Conservation (phyloP, 2,113 vertebrate genomes). For the Salvelinus sp. region DNA sequence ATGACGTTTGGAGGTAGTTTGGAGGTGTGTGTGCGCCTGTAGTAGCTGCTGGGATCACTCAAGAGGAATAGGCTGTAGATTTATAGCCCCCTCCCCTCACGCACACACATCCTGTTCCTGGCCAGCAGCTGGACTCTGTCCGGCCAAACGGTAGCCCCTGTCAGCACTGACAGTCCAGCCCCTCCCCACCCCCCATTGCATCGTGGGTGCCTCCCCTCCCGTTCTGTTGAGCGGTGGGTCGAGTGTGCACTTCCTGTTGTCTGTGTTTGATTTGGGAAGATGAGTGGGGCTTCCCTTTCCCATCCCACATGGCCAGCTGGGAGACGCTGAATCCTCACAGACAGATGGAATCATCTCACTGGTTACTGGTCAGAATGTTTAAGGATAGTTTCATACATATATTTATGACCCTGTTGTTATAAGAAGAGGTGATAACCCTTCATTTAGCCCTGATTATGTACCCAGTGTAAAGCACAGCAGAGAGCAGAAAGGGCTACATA, state of each 20-base stretch:
- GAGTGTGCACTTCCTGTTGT: slow-evolving; percentile 55
- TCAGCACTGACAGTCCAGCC: slow-evolving; percentile 26
- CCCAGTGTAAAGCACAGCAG: neutral
- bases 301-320: slow-evolving; percentile 51
- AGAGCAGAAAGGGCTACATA: neutral
- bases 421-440: slow-evolving; percentile 21
- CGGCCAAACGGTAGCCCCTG: slow-evolving; percentile 41
- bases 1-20: neutral
- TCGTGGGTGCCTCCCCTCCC: neutral
- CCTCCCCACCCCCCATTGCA: slow-evolving; percentile 11
- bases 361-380: slow-evolving; percentile 41
- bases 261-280: slow-evolving; percentile 6
- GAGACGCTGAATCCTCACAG: slow-evolving; percentile 51
- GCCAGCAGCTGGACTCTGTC: slow-evolving; percentile 56
- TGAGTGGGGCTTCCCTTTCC: slow-evolving; percentile 27
- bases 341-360: slow-evolving; percentile 50
- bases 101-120: neutral
- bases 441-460: neutral
- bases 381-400: slow-evolving; percentile 47
- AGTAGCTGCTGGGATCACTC: neutral
- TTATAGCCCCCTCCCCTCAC: too few relatives aligned
- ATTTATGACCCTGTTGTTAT: slow-evolving; percentile 39
- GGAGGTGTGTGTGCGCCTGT: neutral
- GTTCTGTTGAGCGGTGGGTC: slow-evolving; percentile 16
- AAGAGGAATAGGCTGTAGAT: neutral